phyloP scores from a whole-genome alignment of 2,113 vertebrate species.

The Xenus cinereus region DNA sequence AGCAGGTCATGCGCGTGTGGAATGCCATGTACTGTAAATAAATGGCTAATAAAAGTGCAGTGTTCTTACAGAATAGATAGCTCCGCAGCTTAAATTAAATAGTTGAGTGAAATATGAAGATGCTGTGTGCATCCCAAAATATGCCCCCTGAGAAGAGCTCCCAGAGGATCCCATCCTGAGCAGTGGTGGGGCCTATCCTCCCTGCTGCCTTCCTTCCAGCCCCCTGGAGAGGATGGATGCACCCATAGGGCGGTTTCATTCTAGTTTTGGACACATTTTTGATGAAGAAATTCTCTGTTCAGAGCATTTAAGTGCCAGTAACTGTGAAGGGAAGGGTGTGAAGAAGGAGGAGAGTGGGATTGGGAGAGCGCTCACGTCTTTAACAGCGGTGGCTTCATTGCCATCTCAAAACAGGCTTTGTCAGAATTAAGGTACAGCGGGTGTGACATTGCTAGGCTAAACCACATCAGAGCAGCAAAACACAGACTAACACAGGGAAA shows the following conservation, averaged over 20 bases:
- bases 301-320: background rate
- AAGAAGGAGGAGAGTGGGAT: background rate
- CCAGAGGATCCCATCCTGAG: background rate
- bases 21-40: background rate
- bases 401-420: background rate
- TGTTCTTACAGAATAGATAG: background rate
- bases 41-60: background rate
- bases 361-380: accelerated
- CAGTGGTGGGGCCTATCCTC: background rate
- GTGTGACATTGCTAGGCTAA: background rate
- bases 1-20: background rate
- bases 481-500: background rate
- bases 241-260: background rate
- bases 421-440: background rate
- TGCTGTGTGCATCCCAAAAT: background rate
- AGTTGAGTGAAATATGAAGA: background rate
- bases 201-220: accelerated
- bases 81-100: background rate
- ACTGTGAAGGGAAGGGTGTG: background rate
- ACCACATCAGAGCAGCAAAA: background rate
- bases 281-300: background rate
- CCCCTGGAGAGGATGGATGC: background rate
- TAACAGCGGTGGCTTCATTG: background rate
- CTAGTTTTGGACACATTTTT: background rate
- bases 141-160: background rate